Percentiles rank a stretch among this genome's conserved stretches.
Evolutionary conservation across 2,888 invertebrate genomes (phyloP).

Genomic region (Dusona sp.): DNA sequence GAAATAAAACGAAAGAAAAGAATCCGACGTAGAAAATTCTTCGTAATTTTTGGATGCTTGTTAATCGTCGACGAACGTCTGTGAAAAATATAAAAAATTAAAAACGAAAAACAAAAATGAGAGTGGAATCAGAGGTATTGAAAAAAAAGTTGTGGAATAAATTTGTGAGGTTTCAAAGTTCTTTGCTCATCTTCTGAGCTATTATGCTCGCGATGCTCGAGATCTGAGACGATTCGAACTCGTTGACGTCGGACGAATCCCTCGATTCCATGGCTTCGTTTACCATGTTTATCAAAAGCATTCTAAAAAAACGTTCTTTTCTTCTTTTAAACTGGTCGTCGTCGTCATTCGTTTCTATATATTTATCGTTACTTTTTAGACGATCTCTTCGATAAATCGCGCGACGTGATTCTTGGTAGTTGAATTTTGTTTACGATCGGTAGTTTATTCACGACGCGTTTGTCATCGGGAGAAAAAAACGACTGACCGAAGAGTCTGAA

Average conservation of each 20-base stretch:
- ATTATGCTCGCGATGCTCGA: neutral
- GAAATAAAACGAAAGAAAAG: conserved; percentile 26
- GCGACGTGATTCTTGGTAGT: neutral
- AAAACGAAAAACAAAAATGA: neutral
- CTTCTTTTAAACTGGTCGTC: neutral
- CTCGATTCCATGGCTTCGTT: conserved; percentile 40
- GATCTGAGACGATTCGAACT: neutral
- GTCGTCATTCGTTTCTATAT: neutral
- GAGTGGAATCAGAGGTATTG: conserved; percentile 48
- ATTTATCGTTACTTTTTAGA: conserved; percentile 6
- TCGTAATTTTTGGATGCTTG: neutral
- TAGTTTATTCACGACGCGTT: neutral
- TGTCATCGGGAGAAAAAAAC: neutral
- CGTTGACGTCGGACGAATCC: conserved; percentile 36
- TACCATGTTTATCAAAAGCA: conserved; percentile 30
- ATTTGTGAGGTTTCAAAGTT: conserved; percentile 3
- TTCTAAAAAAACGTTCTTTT: neutral
- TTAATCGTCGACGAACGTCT: neutral
- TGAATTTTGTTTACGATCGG: neutral
- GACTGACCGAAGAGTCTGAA: neutral
- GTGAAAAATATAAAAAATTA: neutral
- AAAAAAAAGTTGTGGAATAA: conserved; percentile 9
- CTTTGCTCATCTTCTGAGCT: conserved; percentile 37
- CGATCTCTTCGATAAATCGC: neutral
- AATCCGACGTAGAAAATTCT: neutral